Percentiles rank a stretch among this genome's conserved stretches.
Evolutionary conservation across 2,797 vertebrate genomes (phyloP).

Genomic region (Allenopithecus nigroviridis): DNA sequence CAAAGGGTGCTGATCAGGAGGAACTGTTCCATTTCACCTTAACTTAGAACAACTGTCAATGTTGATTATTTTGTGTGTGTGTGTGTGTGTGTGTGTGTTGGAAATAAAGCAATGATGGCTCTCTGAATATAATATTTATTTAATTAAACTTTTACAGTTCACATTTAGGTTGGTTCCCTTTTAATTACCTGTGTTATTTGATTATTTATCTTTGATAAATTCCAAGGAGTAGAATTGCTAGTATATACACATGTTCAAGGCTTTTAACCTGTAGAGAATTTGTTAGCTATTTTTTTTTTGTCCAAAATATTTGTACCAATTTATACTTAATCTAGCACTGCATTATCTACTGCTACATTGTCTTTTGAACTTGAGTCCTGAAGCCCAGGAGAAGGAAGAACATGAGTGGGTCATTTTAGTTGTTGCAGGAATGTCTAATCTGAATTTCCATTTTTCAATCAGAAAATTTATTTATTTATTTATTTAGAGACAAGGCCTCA

Average conservation of each 20-base stretch:
- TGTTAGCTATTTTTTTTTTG: background rate
- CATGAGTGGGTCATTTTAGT: background rate
- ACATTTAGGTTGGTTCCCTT: constrained; percentile 34
- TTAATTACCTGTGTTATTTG: constrained; percentile 55
- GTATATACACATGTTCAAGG: constrained; percentile 4
- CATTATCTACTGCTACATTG: background rate
- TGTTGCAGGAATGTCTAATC: background rate
- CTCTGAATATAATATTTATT: constrained; percentile 52
- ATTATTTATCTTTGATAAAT: constrained; percentile 48
- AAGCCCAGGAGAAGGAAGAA: background rate
- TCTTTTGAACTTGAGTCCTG: background rate
- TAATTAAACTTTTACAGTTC: constrained; percentile 25
- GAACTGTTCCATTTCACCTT: background rate
- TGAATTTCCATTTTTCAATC: constrained; percentile 4
- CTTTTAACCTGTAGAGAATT: background rate
- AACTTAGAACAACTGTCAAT: background rate
- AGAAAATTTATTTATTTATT: background rate
- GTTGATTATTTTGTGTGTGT: background rate
- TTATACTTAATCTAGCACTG: background rate
- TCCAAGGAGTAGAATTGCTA: constrained; percentile 9
- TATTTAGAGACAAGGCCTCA: background rate
- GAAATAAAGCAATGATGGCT: background rate
- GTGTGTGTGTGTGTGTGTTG: background rate
- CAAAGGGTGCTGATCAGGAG: background rate
- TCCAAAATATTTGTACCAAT: background rate